Evolutionary conservation across 2,113 vertebrate species (phyloP), one percentile per base, ranked within the genome.

Genomic region (Callipepla californica): DNA sequence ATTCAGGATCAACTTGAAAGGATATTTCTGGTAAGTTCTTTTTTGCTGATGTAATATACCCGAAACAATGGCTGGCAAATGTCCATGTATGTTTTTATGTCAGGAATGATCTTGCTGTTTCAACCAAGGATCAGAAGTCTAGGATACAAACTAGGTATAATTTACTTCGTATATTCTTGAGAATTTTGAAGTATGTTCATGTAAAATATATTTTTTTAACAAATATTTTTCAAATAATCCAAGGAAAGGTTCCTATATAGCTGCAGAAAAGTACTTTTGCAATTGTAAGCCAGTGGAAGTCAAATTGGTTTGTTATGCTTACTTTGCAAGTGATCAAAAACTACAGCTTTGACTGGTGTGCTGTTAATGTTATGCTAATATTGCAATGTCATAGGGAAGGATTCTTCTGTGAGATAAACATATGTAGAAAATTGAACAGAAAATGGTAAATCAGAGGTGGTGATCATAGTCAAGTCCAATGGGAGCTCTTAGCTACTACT

Each of bases 1-100:
- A 99, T 99, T 94, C 99, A 99, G 90, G 99, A 99, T 96, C 99
- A 99, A 96, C 98, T 99, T 94, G 99, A 99, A 97, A 98, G 99
- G 90, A 99, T 99, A 98, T 99, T 99, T 97, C 97, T 99, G 98
- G 99, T 99, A 96, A 98, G 98, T 98, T 81, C 19, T 73, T 61
- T 45, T 38, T 63, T 57, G 73, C 40, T 86, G 30, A 72, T 84
- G 48, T 88, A 38, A 48, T 45, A 9, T n/a, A 47, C 28, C 50
- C 25, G 42, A 55, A 36, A 59, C 6, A 63, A 70, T 44, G 61
- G 20, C 34, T 63, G 36, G 59, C 51, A 72, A 72, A 59, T 55
- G 14, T 67, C 77, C 19, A 22, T 2, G 0, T 62, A n/a, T 69
- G 68, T 82, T 15, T 80, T 89, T 80, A 21, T 85, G 38, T 85